phyloP scores from a whole-genome alignment of 2,113 vertebrate species.

The Carettochelys insculpta region DNA sequence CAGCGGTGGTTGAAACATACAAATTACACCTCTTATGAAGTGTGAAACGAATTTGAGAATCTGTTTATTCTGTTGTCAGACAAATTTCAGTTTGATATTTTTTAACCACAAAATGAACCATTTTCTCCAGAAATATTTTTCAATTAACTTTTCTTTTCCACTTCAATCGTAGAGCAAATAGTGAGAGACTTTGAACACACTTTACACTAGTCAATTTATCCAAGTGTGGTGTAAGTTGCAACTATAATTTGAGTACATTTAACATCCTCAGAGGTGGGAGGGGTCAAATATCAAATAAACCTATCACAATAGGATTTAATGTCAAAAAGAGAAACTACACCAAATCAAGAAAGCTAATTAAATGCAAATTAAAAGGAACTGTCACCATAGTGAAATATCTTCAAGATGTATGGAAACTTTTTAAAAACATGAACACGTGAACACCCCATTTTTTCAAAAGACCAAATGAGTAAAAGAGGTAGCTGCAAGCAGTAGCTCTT shows the following conservation, averaged over 20 bases:
- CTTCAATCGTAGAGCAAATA: background rate
- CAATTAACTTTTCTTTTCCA: background rate
- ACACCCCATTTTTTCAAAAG: background rate
- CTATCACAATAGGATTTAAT: background rate
- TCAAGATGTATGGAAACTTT: background rate
- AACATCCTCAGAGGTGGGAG: background rate
- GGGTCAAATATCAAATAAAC: background rate
- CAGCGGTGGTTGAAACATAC: background rate
- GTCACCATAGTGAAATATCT: background rate
- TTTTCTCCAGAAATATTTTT: background rate
- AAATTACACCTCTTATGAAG: background rate
- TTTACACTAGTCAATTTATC: background rate
- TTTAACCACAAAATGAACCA: background rate
- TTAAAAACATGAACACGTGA: background rate
- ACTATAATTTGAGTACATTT: background rate
- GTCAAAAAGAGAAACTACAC: background rate
- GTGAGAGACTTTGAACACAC: background rate
- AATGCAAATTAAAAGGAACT: background rate
- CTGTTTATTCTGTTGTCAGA: background rate
- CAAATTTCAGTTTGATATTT: background rate
- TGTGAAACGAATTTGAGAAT: background rate
- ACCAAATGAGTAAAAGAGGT: background rate
- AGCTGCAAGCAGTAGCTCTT: too few species aligned
- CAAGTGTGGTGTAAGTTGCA: background rate
- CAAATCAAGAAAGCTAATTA: background rate